Base-by-base conservation (phyloP, 2,113 vertebrate genomes). In the Fukomys damarensis region DNA sequence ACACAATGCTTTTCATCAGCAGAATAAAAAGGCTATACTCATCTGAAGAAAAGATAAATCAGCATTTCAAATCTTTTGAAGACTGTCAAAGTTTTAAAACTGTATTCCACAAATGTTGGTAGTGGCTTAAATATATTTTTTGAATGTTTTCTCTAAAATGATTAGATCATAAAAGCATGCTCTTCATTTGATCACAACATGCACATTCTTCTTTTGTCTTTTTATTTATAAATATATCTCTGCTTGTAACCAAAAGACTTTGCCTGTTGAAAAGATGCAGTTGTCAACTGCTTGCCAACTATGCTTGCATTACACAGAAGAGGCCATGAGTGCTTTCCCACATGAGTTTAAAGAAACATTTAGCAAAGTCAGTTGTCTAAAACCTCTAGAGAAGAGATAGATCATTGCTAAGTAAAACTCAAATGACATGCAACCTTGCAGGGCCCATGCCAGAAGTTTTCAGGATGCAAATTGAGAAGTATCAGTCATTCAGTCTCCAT, bases 31-130 rank as follows among this genome's bases (percentile, higher is more conserved):
- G 38, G 38, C 24, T 74, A 86, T 38, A 58, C 35, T 80, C 54
- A 77, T 46, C 16, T 66, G 19, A 97, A 97, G 97, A 95, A 97
- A 97, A 66, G 72, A 91, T 98, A 98, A 98, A 98, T 98, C 96
- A 91, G 88, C 95, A 96, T 92, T 95, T 85, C 81, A 97, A 86
- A 98, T 98, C 95, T 96, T 98, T 98, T 97, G 89, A 96, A 91
- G 94, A 63, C 95, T 97, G 61, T 98, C 66, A 91, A 72, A 97
- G 96, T 97, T 98, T 98, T 17, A 98, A 88, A 92, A 95, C 94
- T 89, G 38, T 83, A 70, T 38, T 95, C 94, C 77, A 66, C 10
- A 93, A 79, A 91, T 65, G 1, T 66, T 56, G 49, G 14, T 5
- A 68, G 14, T 43, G 20, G 80, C 30, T 95, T 63, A 32, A 89